Base-by-base conservation (phyloP, 2,797 vertebrate species). In the Phataginus tetradactyla region DNA sequence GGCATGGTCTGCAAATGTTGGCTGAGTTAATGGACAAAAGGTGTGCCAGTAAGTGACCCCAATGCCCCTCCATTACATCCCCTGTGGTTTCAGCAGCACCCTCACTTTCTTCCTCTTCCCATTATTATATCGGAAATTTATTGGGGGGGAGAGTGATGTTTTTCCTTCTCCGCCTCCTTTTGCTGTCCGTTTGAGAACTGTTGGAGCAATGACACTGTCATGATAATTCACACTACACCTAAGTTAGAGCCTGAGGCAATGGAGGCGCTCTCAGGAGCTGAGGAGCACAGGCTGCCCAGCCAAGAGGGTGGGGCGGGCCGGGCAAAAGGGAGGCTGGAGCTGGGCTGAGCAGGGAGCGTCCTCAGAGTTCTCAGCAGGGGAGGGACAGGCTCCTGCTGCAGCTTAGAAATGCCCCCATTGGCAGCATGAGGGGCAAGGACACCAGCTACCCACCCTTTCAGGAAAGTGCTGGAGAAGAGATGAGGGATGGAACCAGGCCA, bases 131-230 rank as follows among this genome's bases (percentile, higher is more conserved):
- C 25, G 13, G 39, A 91, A 86, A 77, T 89, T 64, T 79, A 91
- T 34, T 85, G 55, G n/a, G 63, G 15, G 12, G 55, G 13, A 75
- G 64, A 84, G 23, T 57, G 61, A 21, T 85, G 61, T 78, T 64
- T 88, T 75, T 83, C 63, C 59, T 55, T 29, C 12, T 37, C 74
- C 96, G 25, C 39, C 91, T 95, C 85, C 29, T 42, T 75, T 85
- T 66, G 92, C 87, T 88, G 81, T 92, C 94, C 80, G 1, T 61
- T 66, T 86, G 64, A 95, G 39, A 51, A 71, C 83, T 86, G 45
- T 72, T 42, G 86, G 69, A 90, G 79, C 79, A 68, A 53, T 74
- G 75, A 69, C 49, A 32, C 4, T 57, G 75, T 84, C 86, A n/a
- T 8, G 18, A 91, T 68, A 34, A 94, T 84, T 85, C 81, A 78